phyloP scores from a whole-genome alignment of 2,888 invertebrate genomes.

The Eupithecia centaureata region DNA sequence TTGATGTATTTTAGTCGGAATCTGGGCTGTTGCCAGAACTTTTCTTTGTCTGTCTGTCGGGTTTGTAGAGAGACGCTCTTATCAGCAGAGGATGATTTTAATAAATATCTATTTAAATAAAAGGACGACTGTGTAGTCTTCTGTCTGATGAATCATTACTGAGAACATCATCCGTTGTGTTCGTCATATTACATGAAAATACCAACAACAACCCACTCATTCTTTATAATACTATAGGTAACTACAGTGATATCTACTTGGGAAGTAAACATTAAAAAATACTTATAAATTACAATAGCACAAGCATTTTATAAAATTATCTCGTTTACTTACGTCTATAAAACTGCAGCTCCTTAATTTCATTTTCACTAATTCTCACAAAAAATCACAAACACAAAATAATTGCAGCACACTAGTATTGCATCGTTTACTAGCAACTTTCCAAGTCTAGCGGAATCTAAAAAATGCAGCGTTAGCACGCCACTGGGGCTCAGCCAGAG shows the following conservation, averaged over 20 bases:
- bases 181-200: conserved; percentile 22
- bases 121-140: background rate
- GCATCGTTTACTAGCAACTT: conserved; percentile 62
- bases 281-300: background rate
- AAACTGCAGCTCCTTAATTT: conserved; percentile 48
- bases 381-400: conserved; percentile 43
- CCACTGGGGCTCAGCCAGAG: conserved; percentile 50
- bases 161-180: conserved; percentile 5
- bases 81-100: conserved; percentile 35
- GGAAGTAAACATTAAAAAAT: background rate
- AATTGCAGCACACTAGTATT: conserved; percentile 49
- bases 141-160: conserved; percentile 24
- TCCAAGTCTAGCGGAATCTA: conserved; percentile 66
- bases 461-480: conserved; percentile 61
- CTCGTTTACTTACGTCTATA: conserved; percentile 57
- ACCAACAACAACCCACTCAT: conserved; percentile 9
- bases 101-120: background rate
- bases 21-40: conserved; percentile 51
- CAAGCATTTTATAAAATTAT: background rate
- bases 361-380: conserved; percentile 56
- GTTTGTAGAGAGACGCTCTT: conserved; percentile 40
- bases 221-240: background rate
- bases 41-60: conserved; percentile 43
- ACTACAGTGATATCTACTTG: background rate
- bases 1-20: conserved; percentile 36